These are phyloP conservation scores for Gavia stellata DNA, from an alignment of 2,113 vertebrate species.

Conservation along the genomic window DNA sequence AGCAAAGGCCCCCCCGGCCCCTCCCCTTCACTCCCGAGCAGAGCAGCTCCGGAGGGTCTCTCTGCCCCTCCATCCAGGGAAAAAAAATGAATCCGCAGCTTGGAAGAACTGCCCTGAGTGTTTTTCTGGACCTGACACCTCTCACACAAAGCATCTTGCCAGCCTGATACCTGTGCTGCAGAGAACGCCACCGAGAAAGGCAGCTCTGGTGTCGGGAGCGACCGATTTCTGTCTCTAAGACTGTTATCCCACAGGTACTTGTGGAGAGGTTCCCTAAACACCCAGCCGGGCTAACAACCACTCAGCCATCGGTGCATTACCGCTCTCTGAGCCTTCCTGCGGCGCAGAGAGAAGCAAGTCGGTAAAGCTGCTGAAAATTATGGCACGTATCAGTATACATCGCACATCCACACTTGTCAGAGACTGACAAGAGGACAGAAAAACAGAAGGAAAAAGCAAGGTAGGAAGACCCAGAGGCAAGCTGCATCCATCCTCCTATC, in stretches of 20 bases:
- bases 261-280: background rate
- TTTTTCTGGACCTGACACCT: background rate
- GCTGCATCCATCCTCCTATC: background rate
- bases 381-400: accelerated
- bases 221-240: background rate
- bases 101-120: background rate
- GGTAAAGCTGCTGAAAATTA: background rate
- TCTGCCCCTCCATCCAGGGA: background rate
- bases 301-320: accelerated
- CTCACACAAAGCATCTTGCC: background rate
- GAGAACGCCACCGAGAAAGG: background rate
- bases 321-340: background rate
- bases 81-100: background rate
- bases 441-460: background rate
- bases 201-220: background rate
- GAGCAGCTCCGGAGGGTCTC: background rate
- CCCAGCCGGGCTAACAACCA: background rate
- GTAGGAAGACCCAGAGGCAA: background rate
- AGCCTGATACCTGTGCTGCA: background rate
- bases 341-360: background rate
- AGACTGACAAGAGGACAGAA: background rate
- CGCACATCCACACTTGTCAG: background rate
- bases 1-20: background rate
- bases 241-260: accelerated
- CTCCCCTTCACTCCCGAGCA: background rate